Evolutionary conservation across 2,113 vertebrate species (phyloP).

Genomic region (Bungarus multicinctus): DNA sequence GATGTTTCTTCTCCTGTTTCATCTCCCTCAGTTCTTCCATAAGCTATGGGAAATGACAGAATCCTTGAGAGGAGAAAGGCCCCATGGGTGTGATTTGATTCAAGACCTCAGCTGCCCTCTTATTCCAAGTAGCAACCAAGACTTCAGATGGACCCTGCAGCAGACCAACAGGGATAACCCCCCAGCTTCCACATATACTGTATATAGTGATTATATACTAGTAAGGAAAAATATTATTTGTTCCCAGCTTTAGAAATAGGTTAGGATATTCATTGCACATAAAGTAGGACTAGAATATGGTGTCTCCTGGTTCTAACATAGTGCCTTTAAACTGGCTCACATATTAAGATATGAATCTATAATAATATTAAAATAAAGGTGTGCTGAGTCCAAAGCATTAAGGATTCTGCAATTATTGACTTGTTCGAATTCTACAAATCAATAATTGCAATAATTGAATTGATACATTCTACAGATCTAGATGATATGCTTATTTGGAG

Average conservation of each 20-base stretch:
- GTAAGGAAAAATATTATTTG: neutral
- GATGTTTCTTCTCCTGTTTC: neutral
- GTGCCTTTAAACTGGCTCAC: neutral
- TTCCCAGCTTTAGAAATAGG: neutral
- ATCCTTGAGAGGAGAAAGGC: neutral
- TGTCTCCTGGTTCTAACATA: neutral
- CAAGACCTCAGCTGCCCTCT: neutral
- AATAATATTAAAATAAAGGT: neutral
- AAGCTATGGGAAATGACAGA: neutral
- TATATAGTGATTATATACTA: neutral
- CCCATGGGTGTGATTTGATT: neutral
- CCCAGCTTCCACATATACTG: neutral
- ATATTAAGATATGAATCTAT: neutral
- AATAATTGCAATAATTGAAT: too few species aligned
- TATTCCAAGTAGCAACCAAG: neutral
- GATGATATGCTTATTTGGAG: neutral
- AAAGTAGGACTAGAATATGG: neutral
- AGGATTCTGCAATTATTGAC: neutral
- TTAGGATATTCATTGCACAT: neutral
- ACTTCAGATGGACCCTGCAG: neutral
- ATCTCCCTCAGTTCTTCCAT: neutral
- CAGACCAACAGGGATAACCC: neutral
- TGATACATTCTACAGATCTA: neutral
- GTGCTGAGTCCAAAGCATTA: neutral
- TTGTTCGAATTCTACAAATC: neutral